phyloP scores from a whole-genome alignment of 2,797 vertebrate species.

The Amniataba percoides region DNA sequence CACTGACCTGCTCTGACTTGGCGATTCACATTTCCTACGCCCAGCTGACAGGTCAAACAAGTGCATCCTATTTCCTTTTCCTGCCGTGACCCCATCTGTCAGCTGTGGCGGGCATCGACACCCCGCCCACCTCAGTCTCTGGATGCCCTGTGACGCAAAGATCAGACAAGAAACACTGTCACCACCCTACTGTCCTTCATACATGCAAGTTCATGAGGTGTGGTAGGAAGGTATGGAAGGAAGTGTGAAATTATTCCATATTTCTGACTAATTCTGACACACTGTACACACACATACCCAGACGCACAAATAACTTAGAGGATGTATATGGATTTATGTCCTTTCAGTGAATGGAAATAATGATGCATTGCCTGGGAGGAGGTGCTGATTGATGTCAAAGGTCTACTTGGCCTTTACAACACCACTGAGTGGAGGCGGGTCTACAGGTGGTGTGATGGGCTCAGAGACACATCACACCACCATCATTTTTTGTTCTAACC shows the following conservation, averaged over 20 bases:
- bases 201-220: too few species aligned
- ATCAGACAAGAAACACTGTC: conserved; percentile 47
- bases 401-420: conserved; percentile 22
- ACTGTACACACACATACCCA: background rate
- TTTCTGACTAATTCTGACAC: background rate
- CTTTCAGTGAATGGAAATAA: conserved; percentile 38
- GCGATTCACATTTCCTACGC: conserved; percentile 50
- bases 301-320: background rate
- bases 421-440: conserved; percentile 21
- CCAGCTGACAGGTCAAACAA: conserved; percentile 55
- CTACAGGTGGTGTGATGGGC: conserved; percentile 43
- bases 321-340: background rate
- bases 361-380: conserved; percentile 18
- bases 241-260: background rate
- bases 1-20: conserved; percentile 25
- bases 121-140: conserved; percentile 35
- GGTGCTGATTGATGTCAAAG: background rate
- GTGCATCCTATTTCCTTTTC: conserved; percentile 63
- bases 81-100: conserved; percentile 54
- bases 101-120: conserved; percentile 19
- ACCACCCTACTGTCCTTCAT: conserved; percentile 33
- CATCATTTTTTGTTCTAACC: conserved; percentile 29
- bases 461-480: conserved; percentile 26
- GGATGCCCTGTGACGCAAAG: conserved; percentile 29
- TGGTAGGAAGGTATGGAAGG: too few species aligned